Evolutionary conservation across 2,797 vertebrate species (phyloP).

Genomic region (Pteronotus mesoamericanus): DNA sequence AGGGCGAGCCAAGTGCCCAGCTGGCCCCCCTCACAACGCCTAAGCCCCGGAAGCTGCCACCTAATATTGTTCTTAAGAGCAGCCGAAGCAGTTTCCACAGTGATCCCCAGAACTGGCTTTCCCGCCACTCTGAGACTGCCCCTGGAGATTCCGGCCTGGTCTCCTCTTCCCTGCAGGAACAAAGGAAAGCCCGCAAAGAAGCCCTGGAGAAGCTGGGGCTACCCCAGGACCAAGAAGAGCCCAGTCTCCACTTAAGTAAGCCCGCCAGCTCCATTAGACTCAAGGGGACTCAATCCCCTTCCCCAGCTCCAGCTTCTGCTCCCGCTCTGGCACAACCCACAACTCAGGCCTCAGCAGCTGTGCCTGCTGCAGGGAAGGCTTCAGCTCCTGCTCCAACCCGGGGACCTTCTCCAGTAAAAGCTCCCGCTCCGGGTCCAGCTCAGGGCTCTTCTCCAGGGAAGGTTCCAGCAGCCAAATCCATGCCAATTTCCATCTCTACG

Average conservation of each 20-base stretch:
- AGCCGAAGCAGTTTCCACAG: constrained; percentile 66
- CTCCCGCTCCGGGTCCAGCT: neutral
- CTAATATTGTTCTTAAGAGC: constrained; percentile 82
- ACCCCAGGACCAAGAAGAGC: constrained; percentile 77
- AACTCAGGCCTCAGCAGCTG: neutral
- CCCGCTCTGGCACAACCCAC: neutral
- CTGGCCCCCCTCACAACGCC: constrained; percentile 84
- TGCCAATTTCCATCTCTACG: constrained; percentile 26
- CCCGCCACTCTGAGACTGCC: neutral
- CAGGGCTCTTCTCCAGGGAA: neutral
- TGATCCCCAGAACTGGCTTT: constrained; percentile 68
- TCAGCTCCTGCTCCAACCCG: rapidly evolving
- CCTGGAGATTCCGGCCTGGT: rapidly evolving
- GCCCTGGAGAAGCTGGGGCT: constrained; percentile 93
- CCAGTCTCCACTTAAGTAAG: neutral
- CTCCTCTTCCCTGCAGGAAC: constrained; percentile 74
- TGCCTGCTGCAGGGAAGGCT: neutral
- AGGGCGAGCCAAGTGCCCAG: constrained; percentile 41
- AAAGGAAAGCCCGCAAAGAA: constrained; percentile 85
- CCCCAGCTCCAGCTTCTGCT: neutral
- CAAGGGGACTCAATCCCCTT: neutral
- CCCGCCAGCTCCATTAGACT: neutral
- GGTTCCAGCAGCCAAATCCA: neutral
- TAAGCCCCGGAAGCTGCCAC: constrained; percentile 87
- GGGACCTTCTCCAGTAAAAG: neutral